phyloP scores from a whole-genome alignment of 2,888 invertebrate species.

The Syrista parreyssii region DNA sequence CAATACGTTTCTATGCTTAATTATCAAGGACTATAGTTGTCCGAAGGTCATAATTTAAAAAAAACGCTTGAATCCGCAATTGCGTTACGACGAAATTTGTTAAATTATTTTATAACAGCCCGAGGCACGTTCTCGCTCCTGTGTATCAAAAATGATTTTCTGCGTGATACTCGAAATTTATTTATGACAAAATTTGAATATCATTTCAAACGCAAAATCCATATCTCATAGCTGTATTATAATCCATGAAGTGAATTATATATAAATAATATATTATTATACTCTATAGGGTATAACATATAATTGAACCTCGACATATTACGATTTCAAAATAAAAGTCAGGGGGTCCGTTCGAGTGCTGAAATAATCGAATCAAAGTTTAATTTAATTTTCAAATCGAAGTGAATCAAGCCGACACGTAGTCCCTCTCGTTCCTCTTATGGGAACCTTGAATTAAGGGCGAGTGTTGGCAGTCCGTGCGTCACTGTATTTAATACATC shows the following conservation, averaged over 20 bases:
- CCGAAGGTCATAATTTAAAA: neutral
- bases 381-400: neutral
- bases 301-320: no score
- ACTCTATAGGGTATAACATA: no score
- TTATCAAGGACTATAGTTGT: neutral
- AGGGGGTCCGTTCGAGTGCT: neutral
- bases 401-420: neutral
- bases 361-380: neutral
- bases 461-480: slow-evolving; percentile 13
- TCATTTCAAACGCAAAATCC: no score
- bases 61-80: neutral
- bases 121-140: no score
- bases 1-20: neutral
- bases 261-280: no score
- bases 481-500: slow-evolving; percentile 10
- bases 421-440: neutral
- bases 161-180: no score
- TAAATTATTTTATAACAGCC: neutral
- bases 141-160: neutral
- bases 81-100: neutral
- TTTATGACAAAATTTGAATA: no score
- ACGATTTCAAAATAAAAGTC: neutral
- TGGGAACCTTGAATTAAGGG: slow-evolving; percentile 12
- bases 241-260: no score
- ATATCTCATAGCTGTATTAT: no score